Conservation (phyloP, 1,140 invertebrate genomes). For the Drosophila guanche region DNA sequence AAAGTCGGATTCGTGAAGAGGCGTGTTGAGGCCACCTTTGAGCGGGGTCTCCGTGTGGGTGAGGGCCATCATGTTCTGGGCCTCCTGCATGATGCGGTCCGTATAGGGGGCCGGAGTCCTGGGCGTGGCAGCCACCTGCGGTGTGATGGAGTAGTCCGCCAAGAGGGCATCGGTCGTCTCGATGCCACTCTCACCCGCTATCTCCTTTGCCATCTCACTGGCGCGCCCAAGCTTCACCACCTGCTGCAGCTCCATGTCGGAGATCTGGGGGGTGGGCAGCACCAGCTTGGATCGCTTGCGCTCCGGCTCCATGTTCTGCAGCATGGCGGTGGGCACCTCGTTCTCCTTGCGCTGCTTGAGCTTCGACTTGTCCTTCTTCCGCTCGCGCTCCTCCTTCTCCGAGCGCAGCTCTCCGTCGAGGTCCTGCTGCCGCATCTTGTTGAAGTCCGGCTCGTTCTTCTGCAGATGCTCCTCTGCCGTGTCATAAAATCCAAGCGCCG, state of each 20-base stretch:
- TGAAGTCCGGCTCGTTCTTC: conserved; percentile 95
- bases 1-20: conserved; percentile 95
- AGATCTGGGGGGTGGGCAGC: conserved; percentile 97
- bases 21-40: conserved; percentile 97
- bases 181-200: conserved; percentile 92
- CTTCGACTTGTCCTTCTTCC: conserved; percentile 96
- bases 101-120: conserved; percentile 92
- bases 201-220: conserved; percentile 96
- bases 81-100: conserved; percentile 94
- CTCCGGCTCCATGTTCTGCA: conserved; percentile 94
- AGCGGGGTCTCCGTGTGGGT: conserved; percentile 98
- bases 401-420: conserved; percentile 95
- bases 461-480: conserved; percentile 95
- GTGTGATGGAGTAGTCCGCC: conserved; percentile 95
- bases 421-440: conserved; percentile 94
- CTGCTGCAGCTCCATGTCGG: conserved; percentile 94
- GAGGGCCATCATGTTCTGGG: conserved; percentile 99
- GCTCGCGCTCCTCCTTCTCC: conserved; percentile 94
- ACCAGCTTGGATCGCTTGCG: conserved; percentile 98
- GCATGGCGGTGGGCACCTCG: conserved; percentile 95
- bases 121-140: conserved; percentile 90
- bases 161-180: conserved; percentile 94
- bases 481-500: conserved; percentile 96
- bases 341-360: conserved; percentile 98
- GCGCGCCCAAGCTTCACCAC: conserved; percentile 98